Evolutionary conservation across 2,113 vertebrate genomes (phyloP).

Genomic region (Holacanthus passer): DNA sequence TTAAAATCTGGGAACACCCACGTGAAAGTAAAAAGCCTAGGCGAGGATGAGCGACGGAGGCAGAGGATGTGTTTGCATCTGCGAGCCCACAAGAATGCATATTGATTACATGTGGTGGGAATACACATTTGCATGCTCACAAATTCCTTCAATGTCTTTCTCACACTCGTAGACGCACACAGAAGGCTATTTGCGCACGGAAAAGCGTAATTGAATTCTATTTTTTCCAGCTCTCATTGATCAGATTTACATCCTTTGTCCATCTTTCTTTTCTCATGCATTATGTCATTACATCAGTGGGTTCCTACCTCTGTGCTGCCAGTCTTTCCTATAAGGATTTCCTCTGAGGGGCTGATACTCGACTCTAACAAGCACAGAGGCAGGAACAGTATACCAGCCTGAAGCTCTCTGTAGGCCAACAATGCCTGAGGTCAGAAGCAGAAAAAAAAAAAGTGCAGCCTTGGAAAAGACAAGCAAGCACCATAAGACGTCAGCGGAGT

Average conservation of each 20-base stretch:
- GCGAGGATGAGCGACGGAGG: neutral
- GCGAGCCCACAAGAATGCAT: neutral
- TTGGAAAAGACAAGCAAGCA: constrained; percentile 28
- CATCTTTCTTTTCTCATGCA: constrained; percentile 7
- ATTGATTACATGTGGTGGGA: neutral
- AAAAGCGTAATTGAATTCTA: neutral
- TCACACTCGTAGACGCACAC: neutral
- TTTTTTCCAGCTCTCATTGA: neutral
- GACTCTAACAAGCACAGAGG: constrained; percentile 62
- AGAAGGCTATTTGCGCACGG: neutral
- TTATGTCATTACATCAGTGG: constrained; percentile 35
- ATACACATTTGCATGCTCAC: constrained; percentile 19
- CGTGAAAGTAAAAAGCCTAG: neutral
- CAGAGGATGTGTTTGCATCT: neutral
- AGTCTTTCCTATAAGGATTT: constrained; percentile 27
- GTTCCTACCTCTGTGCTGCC: constrained; percentile 10
- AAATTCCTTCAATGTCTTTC: neutral
- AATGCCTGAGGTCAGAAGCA: constrained; percentile 52
- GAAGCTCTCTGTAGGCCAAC: constrained; percentile 51
- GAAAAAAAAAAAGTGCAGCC: constrained; percentile 36
- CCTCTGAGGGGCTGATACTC: constrained; percentile 47
- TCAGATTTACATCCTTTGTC: neutral
- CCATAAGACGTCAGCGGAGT: constrained; percentile 7
- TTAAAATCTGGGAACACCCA: neutral
- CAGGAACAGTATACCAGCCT: constrained; percentile 25